Evolutionary conservation across 1,140 invertebrate genomes (phyloP), one percentile per base, ranked within the genome.

Genomic region (Lysiphlebus fabarum): DNA sequence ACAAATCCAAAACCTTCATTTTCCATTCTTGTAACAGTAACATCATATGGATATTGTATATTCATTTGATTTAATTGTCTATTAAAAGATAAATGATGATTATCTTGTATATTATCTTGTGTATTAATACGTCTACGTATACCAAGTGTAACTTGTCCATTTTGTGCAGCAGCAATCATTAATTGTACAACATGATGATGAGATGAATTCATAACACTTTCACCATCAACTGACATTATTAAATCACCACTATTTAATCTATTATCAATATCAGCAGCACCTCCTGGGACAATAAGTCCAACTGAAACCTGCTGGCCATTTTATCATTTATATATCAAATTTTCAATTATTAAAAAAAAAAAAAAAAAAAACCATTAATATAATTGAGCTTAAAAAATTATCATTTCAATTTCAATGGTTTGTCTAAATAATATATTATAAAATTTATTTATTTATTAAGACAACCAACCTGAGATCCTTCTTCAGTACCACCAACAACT

Each of bases 1-100:
- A 99, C 95, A 79, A 99, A 99, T 14, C 96, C 97, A 79, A 99
- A 99, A 8, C 96, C 96, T 81, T 99, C 96, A 59, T 90, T 92
- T 67, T 98, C 94, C 73, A 88, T 87, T 54, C 96, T 83, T 42
- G 87, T 90, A 0, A 99, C 90, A 8, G 90, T 88, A 9, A 96
- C 90, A 71, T 96, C 92, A 67, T 95, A 94, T 0, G 87, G 84
- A 72, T 84, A 85, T n/a, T 82, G 79, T 10, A 74, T 63, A 56
- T 74, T 75, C 63, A 75, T 70, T 12, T 68, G 70, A 56, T 74
- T 75, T 62, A 75, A 69, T 12, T 68, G 70, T 58, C 68, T 67
- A 6, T 65, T 65, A 38, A 77, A 78, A 0, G 70, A 58, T 1
- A 70, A 44, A 47, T 70, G 61, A 56, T 77, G 71, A 44, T 71